A percentile compares a stretch with the other conserved stretches of the same genome.
Conservation (phyloP, 2,113 vertebrate genomes). For the Sander vitreus region DNA sequence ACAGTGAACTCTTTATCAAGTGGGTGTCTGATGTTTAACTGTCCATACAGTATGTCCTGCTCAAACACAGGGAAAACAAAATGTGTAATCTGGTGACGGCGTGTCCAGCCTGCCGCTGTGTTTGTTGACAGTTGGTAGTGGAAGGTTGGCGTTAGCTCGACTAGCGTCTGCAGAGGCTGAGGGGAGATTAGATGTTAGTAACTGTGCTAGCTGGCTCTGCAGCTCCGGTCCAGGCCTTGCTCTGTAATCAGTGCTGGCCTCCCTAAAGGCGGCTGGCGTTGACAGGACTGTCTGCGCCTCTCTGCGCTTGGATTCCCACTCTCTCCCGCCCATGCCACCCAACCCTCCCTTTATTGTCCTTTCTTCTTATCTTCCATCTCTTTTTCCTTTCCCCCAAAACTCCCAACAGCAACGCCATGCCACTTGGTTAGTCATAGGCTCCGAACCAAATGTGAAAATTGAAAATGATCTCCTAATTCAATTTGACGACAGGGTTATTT, state of each 20-base stretch:
- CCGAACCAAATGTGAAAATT: not conserved
- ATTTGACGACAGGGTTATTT: constrained; percentile 21
- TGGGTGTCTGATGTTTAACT: not conserved
- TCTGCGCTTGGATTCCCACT: not conserved
- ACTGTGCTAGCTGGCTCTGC: constrained; percentile 29
- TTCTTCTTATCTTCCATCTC: not conserved
- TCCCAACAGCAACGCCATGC: not conserved
- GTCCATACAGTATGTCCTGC: not conserved
- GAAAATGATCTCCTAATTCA: not conserved
- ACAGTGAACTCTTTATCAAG: not conserved
- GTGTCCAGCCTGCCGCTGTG: constrained; percentile 14
- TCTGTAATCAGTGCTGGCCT: constrained; percentile 57
- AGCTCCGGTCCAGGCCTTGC: constrained; percentile 5
- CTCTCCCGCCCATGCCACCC: not conserved
- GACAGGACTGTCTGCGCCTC: constrained; percentile 47
- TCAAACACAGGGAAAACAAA: not conserved
- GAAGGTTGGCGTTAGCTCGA: constrained; percentile 51
- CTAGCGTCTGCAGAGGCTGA: constrained; percentile 29
- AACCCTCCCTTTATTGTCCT: not conserved
- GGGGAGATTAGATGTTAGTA: constrained; percentile 57
- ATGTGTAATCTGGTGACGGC: not conserved
- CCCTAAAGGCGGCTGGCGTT: constrained; percentile 25
- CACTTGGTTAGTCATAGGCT: not conserved
- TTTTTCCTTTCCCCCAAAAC: not conserved
- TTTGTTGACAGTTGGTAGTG: constrained; percentile 32